Conservation (phyloP, 35 echinoderm and acorn worm genomes). For the Nesometra sesokonis region DNA sequence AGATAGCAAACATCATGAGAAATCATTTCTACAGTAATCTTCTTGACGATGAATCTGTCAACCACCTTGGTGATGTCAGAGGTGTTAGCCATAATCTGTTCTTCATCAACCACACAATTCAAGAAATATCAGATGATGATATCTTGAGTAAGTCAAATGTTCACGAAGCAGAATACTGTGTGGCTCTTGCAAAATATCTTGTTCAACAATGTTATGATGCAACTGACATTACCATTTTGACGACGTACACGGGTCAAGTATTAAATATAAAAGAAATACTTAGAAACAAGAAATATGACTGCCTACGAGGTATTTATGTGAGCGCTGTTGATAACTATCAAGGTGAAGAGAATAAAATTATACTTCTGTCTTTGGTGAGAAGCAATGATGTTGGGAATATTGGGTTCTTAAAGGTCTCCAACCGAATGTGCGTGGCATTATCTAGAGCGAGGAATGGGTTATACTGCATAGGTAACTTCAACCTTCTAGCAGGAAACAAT, state of each 20-base stretch:
- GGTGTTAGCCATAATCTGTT: conserved; percentile 48
- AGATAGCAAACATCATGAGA: conserved; percentile 51
- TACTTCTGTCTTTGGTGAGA: conserved; percentile 48
- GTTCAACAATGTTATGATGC: conserved; percentile 27
- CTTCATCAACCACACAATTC: conserved; percentile 46
- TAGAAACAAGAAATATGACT: not conserved
- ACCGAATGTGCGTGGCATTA: conserved; percentile 38
- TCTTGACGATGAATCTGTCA: conserved; percentile 34
- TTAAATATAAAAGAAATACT: conserved; percentile 14
- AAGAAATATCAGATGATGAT: not conserved
- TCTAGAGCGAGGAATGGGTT: conserved; percentile 51
- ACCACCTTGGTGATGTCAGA: conserved; percentile 1
- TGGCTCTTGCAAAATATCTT: conserved; percentile 29
- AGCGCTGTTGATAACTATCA: conserved; percentile 48
- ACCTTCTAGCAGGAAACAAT: conserved; percentile 32
- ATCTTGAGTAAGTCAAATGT: not conserved
- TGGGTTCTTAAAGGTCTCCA: conserved; percentile 41
- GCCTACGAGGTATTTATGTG: conserved; percentile 8
- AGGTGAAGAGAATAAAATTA: conserved; percentile 74
- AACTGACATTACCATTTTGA: conserved; percentile 45
- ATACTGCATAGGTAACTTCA: conserved; percentile 61
- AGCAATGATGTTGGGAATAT: conserved; percentile 54
- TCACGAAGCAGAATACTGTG: conserved; percentile 50
- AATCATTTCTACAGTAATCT: conserved; percentile 38
- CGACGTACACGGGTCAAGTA: conserved; percentile 38